phyloP scores from a whole-genome alignment of 2,113 vertebrate genomes.

The Brachyhypopomus gauderio region DNA sequence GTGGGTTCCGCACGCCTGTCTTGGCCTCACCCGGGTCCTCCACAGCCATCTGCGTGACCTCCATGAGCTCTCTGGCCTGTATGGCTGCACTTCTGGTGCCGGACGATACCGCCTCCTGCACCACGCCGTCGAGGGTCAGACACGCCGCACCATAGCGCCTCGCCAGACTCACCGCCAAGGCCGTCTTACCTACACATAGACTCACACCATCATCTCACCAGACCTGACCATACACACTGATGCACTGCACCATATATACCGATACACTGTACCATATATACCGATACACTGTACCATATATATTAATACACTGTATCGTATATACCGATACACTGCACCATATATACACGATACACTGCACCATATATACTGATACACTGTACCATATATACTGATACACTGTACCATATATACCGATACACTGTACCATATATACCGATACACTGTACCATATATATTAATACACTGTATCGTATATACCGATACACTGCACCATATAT shows the following conservation, averaged over 20 bases:
- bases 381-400: neutral
- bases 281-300: too few relatives aligned
- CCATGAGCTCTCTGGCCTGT: conserved; percentile 72
- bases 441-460: too few relatives aligned
- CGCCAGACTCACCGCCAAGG: conserved; percentile 68
- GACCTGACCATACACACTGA: too few relatives aligned
- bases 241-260: neutral
- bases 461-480: too few relatives aligned
- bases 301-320: too few relatives aligned
- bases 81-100: conserved; percentile 66
- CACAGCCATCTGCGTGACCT: conserved; percentile 61
- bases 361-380: too few relatives aligned
- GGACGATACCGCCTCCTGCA: conserved; percentile 76
- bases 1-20: neutral
- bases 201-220: conserved; percentile 9
- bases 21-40: conserved; percentile 71
- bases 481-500: neutral
- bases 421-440: too few relatives aligned
- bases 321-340: neutral
- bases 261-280: neutral
- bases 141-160: conserved; percentile 71
- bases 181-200: conserved; percentile 75
- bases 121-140: conserved; percentile 76
- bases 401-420: neutral
- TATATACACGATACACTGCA: neutral